These are phyloP conservation scores for Sinelater perroti DNA, from an alignment of 2,888 invertebrate genomes.

Conservation along the genomic window DNA sequence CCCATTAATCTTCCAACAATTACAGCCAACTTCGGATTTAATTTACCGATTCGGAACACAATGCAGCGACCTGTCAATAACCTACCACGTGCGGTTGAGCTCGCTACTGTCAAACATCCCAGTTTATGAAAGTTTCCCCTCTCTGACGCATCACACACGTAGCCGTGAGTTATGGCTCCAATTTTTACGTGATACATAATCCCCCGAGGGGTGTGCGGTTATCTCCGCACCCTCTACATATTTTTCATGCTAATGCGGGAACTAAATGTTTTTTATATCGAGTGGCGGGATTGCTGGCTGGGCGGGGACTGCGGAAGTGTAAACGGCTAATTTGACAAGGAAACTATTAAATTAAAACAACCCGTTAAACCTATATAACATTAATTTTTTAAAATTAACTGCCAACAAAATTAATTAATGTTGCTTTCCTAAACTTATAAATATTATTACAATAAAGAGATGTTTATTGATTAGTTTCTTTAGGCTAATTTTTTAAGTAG, in stretches of 20 bases:
- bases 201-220: slow-evolving; percentile 34
- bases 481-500: no score
- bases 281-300: slow-evolving; percentile 11
- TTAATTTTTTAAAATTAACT: no score
- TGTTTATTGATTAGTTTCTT: no score
- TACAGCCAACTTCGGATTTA: no score
- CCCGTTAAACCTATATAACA: no score
- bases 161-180: slow-evolving; percentile 37
- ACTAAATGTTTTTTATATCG: slow-evolving; percentile 32
- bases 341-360: no score
- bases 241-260: slow-evolving; percentile 37
- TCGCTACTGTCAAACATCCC: slow-evolving; percentile 34
- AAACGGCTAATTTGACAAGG: no score
- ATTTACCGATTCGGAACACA: slow-evolving; percentile 33
- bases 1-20: no score
- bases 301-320: no score
- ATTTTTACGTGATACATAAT: slow-evolving; percentile 38
- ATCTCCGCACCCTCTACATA: slow-evolving; percentile 37
- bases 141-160: slow-evolving; percentile 25
- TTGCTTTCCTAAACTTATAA: no score
- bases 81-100: slow-evolving; percentile 31
- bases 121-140: slow-evolving; percentile 38
- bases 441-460: no score
- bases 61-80: slow-evolving; percentile 36
- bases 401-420: no score